phyloP scores from a whole-genome alignment of 2,888 invertebrate genomes.

The Abrostola tripartita region DNA sequence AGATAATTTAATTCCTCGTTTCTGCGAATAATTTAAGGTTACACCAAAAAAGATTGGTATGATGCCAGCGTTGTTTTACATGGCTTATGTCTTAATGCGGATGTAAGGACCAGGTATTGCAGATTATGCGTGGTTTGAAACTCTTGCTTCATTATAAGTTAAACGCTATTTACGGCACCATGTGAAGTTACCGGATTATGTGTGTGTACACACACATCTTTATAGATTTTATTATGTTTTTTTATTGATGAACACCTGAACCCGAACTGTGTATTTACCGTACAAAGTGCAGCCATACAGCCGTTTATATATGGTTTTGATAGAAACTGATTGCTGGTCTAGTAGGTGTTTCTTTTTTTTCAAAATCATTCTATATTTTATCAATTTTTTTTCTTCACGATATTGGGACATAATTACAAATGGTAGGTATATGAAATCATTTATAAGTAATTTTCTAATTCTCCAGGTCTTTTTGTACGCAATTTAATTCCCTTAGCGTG shows the following conservation, averaged over 20 bases:
- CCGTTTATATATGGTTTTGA: no score
- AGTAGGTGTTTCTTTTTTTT: neutral
- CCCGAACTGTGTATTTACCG: no score
- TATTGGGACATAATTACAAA: no score
- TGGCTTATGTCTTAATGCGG: conserved; percentile 52
- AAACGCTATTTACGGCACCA: neutral
- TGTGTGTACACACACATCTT: no score
- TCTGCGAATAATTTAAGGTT: conserved; percentile 58
- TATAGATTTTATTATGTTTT: no score
- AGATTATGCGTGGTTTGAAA: conserved; percentile 13
- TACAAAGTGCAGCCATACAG: no score
- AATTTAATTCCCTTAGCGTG: conserved; percentile 1
- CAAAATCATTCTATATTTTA: neutral
- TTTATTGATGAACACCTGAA: no score
- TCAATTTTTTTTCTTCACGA: no score
- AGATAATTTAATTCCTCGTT: conserved; percentile 63
- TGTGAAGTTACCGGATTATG: no score
- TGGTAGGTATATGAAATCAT: no score
- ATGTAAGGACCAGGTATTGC: conserved; percentile 28
- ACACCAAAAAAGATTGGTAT: conserved; percentile 50
- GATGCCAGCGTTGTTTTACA: conserved; percentile 32
- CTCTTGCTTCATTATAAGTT: neutral
- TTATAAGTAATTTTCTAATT: no score
- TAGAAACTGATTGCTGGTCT: no score
- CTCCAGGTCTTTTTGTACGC: neutral